Conservation (phyloP, 1,140 invertebrate genomes). For the Andricus grossulariae region DNA sequence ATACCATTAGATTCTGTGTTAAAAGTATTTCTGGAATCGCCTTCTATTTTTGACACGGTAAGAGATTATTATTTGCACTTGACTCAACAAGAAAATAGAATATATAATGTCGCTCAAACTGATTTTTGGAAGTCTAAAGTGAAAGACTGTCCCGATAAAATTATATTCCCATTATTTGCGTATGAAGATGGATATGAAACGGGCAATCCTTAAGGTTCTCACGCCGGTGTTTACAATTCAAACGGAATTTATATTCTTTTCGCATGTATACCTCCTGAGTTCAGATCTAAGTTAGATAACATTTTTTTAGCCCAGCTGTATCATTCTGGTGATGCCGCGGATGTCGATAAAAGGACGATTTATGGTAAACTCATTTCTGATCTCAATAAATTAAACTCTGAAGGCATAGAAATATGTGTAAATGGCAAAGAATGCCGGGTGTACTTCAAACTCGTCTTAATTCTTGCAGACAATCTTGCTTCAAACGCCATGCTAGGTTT, state of each 20-base stretch:
- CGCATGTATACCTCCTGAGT: conserved; percentile 39
- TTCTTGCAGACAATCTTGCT: conserved; percentile 55
- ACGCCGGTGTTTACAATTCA: conserved; percentile 40
- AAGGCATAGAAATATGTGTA: conserved; percentile 46
- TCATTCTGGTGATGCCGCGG: no score
- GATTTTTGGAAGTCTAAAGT: no score
- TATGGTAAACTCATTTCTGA: conserved; percentile 47
- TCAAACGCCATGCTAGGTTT: no score
- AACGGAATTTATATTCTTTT: conserved; percentile 39
- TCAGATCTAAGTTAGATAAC: conserved; percentile 37
- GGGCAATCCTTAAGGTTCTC: conserved; percentile 35
- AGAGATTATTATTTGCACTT: no score
- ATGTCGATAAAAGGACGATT: conserved; percentile 33
- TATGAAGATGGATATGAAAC: conserved; percentile 47
- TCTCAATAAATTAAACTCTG: no score
- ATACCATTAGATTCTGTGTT: no score
- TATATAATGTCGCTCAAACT: no score
- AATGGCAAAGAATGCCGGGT: conserved; percentile 37
- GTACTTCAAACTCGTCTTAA: conserved; percentile 48
- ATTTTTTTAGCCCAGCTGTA: conserved; percentile 45
- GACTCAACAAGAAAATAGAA: no score
- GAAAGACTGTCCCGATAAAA: no score
- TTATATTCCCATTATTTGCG: conserved; percentile 37
- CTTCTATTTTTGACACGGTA: no score
- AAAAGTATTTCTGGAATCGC: no score